Base-by-base conservation (phyloP, 2,888 invertebrate genomes). In the Tetanocera ferruginea region DNA sequence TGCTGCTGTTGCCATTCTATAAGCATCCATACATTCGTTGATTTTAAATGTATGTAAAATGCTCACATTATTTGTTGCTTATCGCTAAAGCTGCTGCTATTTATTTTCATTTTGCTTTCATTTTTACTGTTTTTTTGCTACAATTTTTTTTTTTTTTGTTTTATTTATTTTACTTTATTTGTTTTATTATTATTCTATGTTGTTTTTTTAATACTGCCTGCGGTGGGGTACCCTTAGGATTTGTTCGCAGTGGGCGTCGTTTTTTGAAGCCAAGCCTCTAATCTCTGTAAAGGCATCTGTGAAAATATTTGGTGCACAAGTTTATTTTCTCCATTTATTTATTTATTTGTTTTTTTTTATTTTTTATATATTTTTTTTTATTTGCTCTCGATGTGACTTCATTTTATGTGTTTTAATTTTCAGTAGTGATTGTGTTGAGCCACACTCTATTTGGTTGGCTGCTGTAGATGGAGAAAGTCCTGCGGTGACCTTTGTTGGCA, bases 101-200 rank as follows among this genome's bases (percentile, higher is more conserved):
- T 77, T 77, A 84, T 84, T 86, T 85, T 83, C 82, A 86, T 84
- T 82, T 83, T 80, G 23, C 28, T 25, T 51, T 69, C 69, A 51
- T 25, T 25, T 28, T 28, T 28, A 60, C 25, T 11, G 43, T 43
- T 43, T 43, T 43, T 43, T 43, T 43, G 43, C 37, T 25, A 8
- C 25, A n/a, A n/a, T 28, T 25, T 23, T 60, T 60, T 25, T 14
- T 6, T 60, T 23, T 60, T 23, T 14, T 3, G 9, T 8, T 60
- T 5, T 19, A 23, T 60, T 9, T 28, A 60, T 60, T 60, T 60
- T 28, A 60, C 60, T 60, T 25, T 60, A 28, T 60, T 25, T 28
- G 25, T 28, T 60, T 60, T 60, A 28, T 60, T 28, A 28, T 60
- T 60, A n/a, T n/a, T n/a, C n/a, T n/a, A n/a, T n/a, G n/a, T 11